Base-by-base conservation (phyloP, 2,113 vertebrate species). In the Dolichallabes microphthalmus region DNA sequence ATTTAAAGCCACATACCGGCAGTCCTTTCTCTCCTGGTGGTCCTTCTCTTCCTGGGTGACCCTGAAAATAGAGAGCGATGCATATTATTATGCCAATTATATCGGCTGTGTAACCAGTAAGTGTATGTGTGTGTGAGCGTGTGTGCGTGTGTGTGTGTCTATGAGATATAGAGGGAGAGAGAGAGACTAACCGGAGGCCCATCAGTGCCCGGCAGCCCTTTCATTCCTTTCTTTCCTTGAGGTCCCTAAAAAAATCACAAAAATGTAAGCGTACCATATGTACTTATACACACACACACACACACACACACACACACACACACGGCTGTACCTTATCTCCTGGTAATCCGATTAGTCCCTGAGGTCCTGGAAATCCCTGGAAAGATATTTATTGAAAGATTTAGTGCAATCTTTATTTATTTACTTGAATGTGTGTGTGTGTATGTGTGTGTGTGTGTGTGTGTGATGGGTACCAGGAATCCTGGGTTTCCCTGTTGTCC, bases 401-500 rank as follows among this genome's bases (percentile, higher is more conserved):
- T 55, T 10, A 55, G 39, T 87, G 80, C 79, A 52, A 1, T 64
- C 57, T 76, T 64, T 80, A 6, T 87, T 12, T 79, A 32, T 82
- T 30, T 75, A 27, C 63, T 55, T 61, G 82, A n/a, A 30, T 80
- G 78, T 55, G 39, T 73, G 50, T 39, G 45, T 32, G 39, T 60
- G 53, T 78, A 58, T 57, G 53, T 60, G 50, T 71, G 25, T 78
- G 12, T 85, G 1, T 80, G 78, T 55, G 39, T 73, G 50, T 39
- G 45, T 32, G 39, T 60, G 53, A 20, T 78, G 12, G 85, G 1
- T 92, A 98, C 97, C 94, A 96, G 92, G 3, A 96, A 92, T 15
- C 97, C 97, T 0, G 96, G 96, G 86, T 95, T 97, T 69, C 97
- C 97, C 89, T 98, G 97, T 84, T 98, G 97, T 55, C 97, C 97